Base-by-base conservation (phyloP, 2,797 vertebrate species). In the Coreius guichenoti region DNA sequence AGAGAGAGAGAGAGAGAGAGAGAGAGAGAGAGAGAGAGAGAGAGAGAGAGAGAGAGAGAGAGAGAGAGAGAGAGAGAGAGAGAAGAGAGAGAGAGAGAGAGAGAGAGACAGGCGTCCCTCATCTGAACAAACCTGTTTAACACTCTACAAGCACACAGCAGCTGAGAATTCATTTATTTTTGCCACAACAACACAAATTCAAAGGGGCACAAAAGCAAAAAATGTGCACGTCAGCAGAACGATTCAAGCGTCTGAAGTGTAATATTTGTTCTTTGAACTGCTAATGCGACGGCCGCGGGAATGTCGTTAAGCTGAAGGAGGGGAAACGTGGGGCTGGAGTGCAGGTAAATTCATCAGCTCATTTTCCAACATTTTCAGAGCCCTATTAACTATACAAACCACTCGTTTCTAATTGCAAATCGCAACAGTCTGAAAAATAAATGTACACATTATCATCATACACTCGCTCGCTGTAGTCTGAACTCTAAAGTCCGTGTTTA, bases 401-500 rank as follows among this genome's bases (percentile, higher is more conserved):
- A 76, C 39, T 76, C 21, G 1, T 11, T 73, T 61, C 47, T 76
- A 81, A 81, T 76, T 58, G 79, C 86, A 81, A 43, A 86, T 45
- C 89, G 69, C 86, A 75, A 67, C 81, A 75, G 70, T 75, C 69
- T 12, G 56, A 75, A n/a, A 74, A 75, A 83, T 49, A 65, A 83
- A 81, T 39, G 78, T 51, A 69, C 79, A 72, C 67, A 49, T 74
- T 19, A n/a, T 72, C 17, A 17, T 76, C 61, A 49, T 68, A 82
- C 56, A 91, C 91, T 92, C 88, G 88, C 89, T 87, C 88, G n/a
- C 88, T 84, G 89, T 39, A 70, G 88, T 49, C 68, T 80, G 69
- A 81, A 86, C 63, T 87, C 58, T 87, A 81, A 82, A 92, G 86
- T 91, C 81, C 86, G 80, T 89, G 82, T 89, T 86, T 91, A 92